Base-by-base conservation (phyloP, 2,888 invertebrate species). In the Nesidiocoris tenuis region DNA sequence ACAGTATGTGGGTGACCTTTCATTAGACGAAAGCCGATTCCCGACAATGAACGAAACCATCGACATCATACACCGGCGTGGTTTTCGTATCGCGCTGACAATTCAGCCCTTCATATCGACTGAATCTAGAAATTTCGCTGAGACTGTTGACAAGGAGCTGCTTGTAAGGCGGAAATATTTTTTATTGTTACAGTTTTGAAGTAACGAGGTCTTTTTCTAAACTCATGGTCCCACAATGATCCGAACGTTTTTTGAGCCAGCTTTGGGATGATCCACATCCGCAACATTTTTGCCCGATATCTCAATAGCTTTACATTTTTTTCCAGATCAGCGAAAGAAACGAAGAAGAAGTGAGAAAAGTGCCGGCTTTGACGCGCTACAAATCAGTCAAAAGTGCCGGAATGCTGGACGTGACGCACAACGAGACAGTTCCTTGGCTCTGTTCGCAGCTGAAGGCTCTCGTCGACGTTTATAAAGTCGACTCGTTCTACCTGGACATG, bases 101-200 rank as follows among this genome's bases (percentile, higher is more conserved):
- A 88, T 96, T 0, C 95, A 95, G 82, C 96, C 96, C 0, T 96
- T 94, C 82, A 90, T 96, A 39, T 91, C 92, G 70, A 93, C 94
- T 0, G 93, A 94, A 81, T 94, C 95, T 79, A 85, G 85, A 1
- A 93, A 91, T 81, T 96, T 95, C 82, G 90, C 89, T 71, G 90
- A 93, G 80, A 91, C 93, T 0, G 92, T 95, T 0, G 87, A 88
- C 68, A 89, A 89, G 74, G 87, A 90, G 74, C 82, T 94, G n/a
- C 83, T 95, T 1, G 89, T 94, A 59, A 90, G 79, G 65, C 16
- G 16, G 19, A 59, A n/a, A 18, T 59, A 54, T 7, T 54, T 54
- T n/a, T n/a, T n/a, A n/a, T n/a, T n/a, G n/a, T n/a, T n/a, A n/a
- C n/a, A n/a, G n/a, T n/a, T n/a, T n/a, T n/a, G n/a, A n/a, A n/a